Conservation (phyloP, 92 coral and sea anemone species). For the Parazoanthus atlanticus region DNA sequence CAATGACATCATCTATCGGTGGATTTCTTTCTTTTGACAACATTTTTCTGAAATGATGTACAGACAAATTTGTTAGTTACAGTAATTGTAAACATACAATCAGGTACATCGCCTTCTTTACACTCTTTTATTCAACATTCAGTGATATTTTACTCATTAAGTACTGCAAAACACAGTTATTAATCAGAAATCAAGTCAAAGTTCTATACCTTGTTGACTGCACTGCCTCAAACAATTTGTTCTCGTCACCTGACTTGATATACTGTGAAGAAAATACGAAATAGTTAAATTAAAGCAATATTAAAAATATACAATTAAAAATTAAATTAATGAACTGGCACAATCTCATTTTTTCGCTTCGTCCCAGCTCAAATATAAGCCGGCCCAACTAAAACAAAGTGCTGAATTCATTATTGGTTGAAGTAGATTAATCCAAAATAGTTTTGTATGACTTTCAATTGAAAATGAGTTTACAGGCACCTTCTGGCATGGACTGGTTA, state of each 20-base stretch:
- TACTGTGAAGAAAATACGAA: slow-evolving; percentile 42
- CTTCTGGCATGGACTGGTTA: no score
- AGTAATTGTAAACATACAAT: background rate
- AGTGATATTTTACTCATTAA: no score
- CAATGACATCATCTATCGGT: slow-evolving; percentile 89
- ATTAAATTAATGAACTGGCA: no score
- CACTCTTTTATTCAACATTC: no score
- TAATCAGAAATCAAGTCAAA: background rate
- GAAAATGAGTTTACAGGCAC: no score
- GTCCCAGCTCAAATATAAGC: no score
- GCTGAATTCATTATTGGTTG: no score
- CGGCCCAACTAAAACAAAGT: no score
- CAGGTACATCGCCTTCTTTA: background rate
- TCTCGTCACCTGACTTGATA: slow-evolving; percentile 72
- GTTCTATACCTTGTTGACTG: slow-evolving; percentile 77
- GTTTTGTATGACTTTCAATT: no score
- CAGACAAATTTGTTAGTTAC: background rate
- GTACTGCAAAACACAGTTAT: background rate
- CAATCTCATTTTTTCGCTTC: no score
- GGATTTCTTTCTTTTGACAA: slow-evolving; percentile 95
- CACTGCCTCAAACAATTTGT: slow-evolving; percentile 71
- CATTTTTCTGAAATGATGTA: slow-evolving; percentile 69
- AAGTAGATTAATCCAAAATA: no score
- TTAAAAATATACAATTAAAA: no score
- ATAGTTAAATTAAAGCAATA: background rate